phyloP scores from a whole-genome alignment of 1,140 invertebrate species.

The Trachelipus rathkii region DNA sequence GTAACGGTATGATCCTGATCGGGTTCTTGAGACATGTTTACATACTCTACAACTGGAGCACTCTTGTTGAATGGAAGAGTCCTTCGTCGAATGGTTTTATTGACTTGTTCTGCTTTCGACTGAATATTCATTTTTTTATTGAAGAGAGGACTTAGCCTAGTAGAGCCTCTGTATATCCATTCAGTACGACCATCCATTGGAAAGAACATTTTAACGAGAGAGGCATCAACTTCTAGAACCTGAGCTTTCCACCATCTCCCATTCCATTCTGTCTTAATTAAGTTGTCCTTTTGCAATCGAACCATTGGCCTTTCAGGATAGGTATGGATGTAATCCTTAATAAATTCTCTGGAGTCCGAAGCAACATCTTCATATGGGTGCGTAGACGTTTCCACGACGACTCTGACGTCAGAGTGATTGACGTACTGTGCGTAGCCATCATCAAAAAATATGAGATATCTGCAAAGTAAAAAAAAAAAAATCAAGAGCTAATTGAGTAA shows the following conservation, averaged over 20 bases:
- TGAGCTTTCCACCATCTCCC: conserved; percentile 74
- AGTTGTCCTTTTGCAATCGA: conserved; percentile 69
- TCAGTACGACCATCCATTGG: conserved; percentile 70
- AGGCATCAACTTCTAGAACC: conserved; percentile 78
- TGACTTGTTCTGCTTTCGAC: conserved; percentile 35
- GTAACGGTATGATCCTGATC: not conserved
- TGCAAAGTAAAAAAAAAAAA: conserved; percentile 49
- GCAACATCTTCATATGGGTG: conserved; percentile 87
- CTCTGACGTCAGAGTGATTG: conserved; percentile 62
- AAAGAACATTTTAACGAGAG: conserved; percentile 81
- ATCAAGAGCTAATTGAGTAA: no score
- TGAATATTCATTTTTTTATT: conserved; percentile 57
- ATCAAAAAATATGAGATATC: conserved; percentile 94
- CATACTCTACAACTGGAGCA: not conserved
- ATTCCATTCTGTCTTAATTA: conserved; percentile 80
- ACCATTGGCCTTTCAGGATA: conserved; percentile 92
- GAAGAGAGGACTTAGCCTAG: conserved; percentile 72
- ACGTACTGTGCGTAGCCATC: conserved; percentile 91
- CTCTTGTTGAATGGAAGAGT: not conserved
- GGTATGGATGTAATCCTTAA: conserved; percentile 73
- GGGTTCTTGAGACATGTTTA: not conserved
- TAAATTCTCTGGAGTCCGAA: conserved; percentile 72
- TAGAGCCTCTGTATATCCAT: conserved; percentile 91
- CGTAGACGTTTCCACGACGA: conserved; percentile 65
- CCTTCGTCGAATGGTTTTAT: conserved; percentile 32